These are phyloP conservation scores for Porphyrio hochstetteri DNA, from an alignment of 2,113 vertebrate genomes.

Conservation along the genomic window DNA sequence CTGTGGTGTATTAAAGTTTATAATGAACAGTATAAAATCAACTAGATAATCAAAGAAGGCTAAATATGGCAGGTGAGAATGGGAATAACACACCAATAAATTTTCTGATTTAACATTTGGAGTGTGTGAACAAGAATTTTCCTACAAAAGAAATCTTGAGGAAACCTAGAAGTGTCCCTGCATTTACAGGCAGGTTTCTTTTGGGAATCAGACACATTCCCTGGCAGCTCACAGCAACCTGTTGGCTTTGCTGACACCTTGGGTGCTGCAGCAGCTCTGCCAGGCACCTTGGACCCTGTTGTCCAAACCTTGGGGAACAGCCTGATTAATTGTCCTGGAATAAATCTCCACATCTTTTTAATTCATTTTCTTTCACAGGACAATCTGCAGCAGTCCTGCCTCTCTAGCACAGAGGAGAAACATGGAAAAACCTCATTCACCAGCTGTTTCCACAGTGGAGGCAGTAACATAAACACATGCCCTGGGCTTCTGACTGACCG, in stretches of 20 bases:
- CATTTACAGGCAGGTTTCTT: background rate
- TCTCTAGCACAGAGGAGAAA: background rate
- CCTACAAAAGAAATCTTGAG: background rate
- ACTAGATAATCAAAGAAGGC: background rate
- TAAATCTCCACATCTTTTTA: background rate
- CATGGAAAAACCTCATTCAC: background rate
- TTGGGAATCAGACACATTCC: background rate
- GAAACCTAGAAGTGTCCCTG: background rate
- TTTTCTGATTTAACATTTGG: background rate
- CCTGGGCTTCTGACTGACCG: background rate
- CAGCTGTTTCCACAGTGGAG: background rate
- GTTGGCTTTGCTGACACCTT: background rate
- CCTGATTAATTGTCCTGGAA: background rate
- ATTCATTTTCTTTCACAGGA: background rate
- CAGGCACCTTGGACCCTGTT: background rate
- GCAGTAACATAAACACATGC: background rate
- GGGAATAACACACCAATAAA: background rate
- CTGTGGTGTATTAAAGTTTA: background rate
- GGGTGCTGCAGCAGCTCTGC: rapidly evolving
- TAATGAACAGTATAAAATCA: background rate
- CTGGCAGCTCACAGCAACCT: background rate
- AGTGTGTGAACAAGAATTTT: background rate
- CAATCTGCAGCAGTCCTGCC: background rate
- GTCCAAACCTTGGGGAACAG: background rate
- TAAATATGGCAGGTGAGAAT: background rate